A percentile compares a stretch with the other conserved stretches of the same genome.
Conservation (phyloP, 2,113 vertebrate species). For the Xyliphius kryptos region DNA sequence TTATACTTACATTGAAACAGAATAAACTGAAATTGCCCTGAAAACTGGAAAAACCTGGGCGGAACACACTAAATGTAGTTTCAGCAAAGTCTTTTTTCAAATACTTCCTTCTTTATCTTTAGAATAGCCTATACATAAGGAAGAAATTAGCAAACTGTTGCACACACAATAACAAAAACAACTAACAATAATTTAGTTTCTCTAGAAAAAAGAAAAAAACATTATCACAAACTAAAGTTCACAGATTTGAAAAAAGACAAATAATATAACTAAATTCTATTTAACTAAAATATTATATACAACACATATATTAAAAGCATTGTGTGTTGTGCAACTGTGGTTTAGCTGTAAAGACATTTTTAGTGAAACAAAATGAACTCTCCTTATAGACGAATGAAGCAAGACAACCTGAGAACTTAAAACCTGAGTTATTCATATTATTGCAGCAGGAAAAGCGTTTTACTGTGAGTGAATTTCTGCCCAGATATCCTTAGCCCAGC, state of each 20-base stretch:
- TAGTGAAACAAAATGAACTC: not conserved
- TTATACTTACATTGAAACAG: not conserved
- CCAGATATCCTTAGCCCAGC: conserved; percentile 85
- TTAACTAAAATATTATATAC: not conserved
- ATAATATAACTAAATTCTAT: not conserved
- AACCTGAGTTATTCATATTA: not conserved
- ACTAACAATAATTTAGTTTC: too few relatives aligned
- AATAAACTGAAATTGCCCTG: not conserved
- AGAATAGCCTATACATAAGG: not conserved
- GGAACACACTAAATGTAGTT: not conserved
- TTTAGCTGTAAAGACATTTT: too few relatives aligned
- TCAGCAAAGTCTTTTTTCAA: not conserved
- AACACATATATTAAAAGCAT: not conserved
- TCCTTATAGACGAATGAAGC: not conserved
- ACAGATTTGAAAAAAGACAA: not conserved
- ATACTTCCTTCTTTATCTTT: not conserved
- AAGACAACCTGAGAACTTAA: too few relatives aligned
- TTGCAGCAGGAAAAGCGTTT: not conserved
- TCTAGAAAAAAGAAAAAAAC: not conserved
- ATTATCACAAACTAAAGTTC: not conserved
- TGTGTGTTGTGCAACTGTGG: too few relatives aligned
- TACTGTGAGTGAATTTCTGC: not conserved
- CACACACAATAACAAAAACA: not conserved
- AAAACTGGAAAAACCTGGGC: not conserved
- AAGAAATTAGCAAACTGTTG: not conserved